phyloP scores from a whole-genome alignment of 2,797 vertebrate species.

The Nyctalus aviator region DNA sequence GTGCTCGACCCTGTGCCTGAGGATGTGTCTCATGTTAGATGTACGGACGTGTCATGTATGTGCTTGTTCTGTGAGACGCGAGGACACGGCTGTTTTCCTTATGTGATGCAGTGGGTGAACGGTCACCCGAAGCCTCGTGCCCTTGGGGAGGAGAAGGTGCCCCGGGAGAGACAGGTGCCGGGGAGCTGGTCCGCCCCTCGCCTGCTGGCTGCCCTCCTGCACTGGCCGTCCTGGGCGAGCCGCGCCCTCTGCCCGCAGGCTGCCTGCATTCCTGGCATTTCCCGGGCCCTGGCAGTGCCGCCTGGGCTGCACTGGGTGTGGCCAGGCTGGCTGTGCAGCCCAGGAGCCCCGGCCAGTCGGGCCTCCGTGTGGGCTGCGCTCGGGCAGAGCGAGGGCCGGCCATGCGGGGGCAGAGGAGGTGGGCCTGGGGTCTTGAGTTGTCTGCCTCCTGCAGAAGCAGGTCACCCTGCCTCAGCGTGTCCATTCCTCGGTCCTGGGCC shows the following conservation, averaged over 20 bases:
- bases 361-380: not conserved
- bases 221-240: not conserved
- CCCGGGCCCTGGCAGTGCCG: too few species aligned
- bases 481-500: not conserved
- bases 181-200: not conserved
- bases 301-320: not conserved
- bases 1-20: conserved; percentile 81
- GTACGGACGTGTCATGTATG: conserved; percentile 85
- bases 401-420: not conserved
- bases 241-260: not conserved
- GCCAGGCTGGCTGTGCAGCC: not conserved
- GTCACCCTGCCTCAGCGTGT: not conserved
- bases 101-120: conserved; percentile 75
- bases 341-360: not conserved
- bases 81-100: conserved; percentile 80
- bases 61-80: conserved; percentile 85
- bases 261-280: not conserved
- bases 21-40: conserved; percentile 83
- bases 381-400: not conserved
- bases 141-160: conserved; percentile 57
- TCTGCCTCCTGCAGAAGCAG: not conserved
- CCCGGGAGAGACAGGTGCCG: not conserved
- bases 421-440: not conserved
- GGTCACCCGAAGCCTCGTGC: conserved; percentile 73
- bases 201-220: not conserved